Base-by-base conservation (phyloP, 2,113 vertebrate genomes). In the Silurus meridionalis region DNA sequence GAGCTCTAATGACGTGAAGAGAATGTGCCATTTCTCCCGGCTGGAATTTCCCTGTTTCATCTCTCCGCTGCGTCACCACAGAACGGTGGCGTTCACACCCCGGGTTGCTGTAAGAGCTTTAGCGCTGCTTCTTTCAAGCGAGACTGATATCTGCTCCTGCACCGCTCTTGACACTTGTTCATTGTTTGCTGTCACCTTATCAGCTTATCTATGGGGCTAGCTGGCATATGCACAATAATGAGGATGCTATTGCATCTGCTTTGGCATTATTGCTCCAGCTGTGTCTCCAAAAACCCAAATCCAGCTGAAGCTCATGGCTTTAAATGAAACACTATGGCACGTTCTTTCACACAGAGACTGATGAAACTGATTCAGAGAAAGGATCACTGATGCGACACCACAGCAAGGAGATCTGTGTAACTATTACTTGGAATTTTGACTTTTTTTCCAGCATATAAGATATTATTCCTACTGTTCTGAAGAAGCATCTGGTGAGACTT, bases 41-140 rank as follows among this genome's bases (percentile, higher is more conserved):
- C 86, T 83, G 74, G 80, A 86, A 89, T 83, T 80, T 87, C 81
- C 74, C 60, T 5, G 48, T 84, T 89, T 89, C 84, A 88, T 89
- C 84, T 87, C 67, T 81, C 23, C n/a, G 21, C 75, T 50, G 80
- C 63, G 52, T 82, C 83, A 74, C 88, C 52, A 55, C 57, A 19
- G 55, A 37, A 66, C 4, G 15, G 69, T 52, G 37, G 37, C 50
- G 10, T 83, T 86, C 85, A 83, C 85, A 77, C 80, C 80, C 50
- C 60, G 28, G 71, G 17, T 75, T 77, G 80, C 80, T 55, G 69
- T 83, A 64, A 66, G 80, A 6, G 28, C 21, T 14, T 37, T 71
- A 48, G 11, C 75, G n/a, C 67, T 19, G 79, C 66, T 74, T 85
- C 83, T 85, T 67, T 80, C 83, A 57, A 77, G 83, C 80, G 52